Conservation (phyloP, 2,113 vertebrate species). For the Ifrita kowaldi region DNA sequence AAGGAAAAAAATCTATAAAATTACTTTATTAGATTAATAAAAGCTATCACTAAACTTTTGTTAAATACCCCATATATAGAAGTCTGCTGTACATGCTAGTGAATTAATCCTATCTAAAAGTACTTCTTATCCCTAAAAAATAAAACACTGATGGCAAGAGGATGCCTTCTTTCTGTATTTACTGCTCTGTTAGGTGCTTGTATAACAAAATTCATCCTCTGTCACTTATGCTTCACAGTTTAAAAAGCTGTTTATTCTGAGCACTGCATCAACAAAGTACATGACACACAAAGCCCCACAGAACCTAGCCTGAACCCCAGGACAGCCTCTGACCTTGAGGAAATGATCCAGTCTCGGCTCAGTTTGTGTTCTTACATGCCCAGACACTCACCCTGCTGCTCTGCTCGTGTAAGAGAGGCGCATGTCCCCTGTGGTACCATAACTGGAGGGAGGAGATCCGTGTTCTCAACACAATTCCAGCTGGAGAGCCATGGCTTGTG, state of each 20-base stretch:
- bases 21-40: neutral
- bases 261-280: neutral
- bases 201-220: neutral
- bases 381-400: neutral
- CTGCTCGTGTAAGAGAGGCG: neutral
- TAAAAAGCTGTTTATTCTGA: neutral
- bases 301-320: neutral
- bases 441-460: neutral
- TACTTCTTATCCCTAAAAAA: neutral
- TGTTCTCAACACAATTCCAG: neutral
- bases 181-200: neutral
- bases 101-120: neutral
- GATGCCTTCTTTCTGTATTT: neutral
- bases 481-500: neutral
- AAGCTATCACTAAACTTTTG: neutral
- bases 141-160: neutral
- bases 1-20: neutral
- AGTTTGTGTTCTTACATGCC: neutral
- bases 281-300: neutral
- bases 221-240: neutral
- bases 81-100: neutral
- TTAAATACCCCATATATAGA: neutral
- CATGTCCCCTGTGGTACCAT: rapidly evolving
- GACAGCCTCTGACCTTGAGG: neutral
- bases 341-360: neutral